Conservation (phyloP, 2,888 invertebrate genomes). For the Chirona hameri region DNA sequence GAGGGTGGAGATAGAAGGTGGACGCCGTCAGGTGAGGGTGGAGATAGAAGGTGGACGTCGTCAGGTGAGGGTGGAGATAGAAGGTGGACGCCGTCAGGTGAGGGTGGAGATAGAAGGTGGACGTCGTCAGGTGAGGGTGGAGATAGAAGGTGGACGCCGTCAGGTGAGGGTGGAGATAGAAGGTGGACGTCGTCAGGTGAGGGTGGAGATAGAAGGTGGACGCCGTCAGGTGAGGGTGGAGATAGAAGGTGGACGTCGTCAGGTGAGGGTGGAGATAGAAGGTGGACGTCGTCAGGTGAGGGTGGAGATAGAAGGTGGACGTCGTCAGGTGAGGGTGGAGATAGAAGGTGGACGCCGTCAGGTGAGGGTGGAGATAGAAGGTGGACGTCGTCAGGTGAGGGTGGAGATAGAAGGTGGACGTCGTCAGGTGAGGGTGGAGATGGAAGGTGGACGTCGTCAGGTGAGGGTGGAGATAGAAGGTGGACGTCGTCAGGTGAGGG, state of each 20-base stretch:
- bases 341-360: conserved; percentile 42
- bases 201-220: conserved; percentile 39
- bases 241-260: conserved; percentile 41
- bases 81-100: conserved; percentile 43
- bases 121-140: conserved; percentile 42
- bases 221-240: conserved; percentile 42
- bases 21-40: conserved; percentile 42
- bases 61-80: conserved; percentile 41
- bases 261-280: conserved; percentile 41
- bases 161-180: conserved; percentile 41
- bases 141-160: conserved; percentile 41
- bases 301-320: conserved; percentile 38
- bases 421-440: conserved; percentile 42
- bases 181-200: conserved; percentile 43
- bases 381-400: conserved; percentile 43
- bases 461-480: conserved; percentile 40
- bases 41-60: conserved; percentile 41
- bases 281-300: conserved; percentile 43
- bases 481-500: conserved; percentile 43
- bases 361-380: conserved; percentile 40
- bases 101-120: conserved; percentile 39
- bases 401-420: conserved; percentile 38
- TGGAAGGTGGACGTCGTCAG: conserved; percentile 42
- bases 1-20: conserved; percentile 39
- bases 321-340: conserved; percentile 42